Percentiles rank a stretch among this genome's conserved stretches.
phyloP scores from a whole-genome alignment of 1,140 invertebrate species.

The Hyposmocoma kahamanoa region DNA sequence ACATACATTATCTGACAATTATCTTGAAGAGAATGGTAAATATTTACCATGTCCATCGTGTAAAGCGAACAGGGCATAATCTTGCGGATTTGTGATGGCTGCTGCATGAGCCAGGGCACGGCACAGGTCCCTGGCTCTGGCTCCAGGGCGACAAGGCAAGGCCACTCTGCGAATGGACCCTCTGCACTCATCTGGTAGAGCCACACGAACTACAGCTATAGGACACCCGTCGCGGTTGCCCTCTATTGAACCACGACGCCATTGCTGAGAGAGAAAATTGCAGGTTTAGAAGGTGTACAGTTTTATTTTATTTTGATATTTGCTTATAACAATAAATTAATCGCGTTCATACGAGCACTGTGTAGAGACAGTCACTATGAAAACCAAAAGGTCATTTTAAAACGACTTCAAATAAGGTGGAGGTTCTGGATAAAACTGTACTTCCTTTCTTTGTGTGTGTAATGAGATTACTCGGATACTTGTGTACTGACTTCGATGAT shows the following conservation, averaged over 20 bases:
- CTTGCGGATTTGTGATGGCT: slow-evolving; percentile 95
- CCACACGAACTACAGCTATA: slow-evolving; percentile 84
- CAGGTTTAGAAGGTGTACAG: neutral
- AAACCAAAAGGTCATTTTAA: too few species aligned
- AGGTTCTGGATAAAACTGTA: too few species aligned
- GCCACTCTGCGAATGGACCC: slow-evolving; percentile 93
- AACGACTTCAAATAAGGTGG: too few species aligned
- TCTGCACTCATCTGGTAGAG: slow-evolving; percentile 93
- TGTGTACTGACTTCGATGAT: too few species aligned
- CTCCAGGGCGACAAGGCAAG: slow-evolving; percentile 91
- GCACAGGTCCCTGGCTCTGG: slow-evolving; percentile 93
- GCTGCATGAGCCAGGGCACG: slow-evolving; percentile 94
- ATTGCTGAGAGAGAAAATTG: slow-evolving; percentile 40
- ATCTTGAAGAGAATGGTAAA: neutral
- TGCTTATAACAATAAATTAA: neutral
- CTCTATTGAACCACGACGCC: slow-evolving; percentile 59
- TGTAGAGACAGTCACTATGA: too few species aligned
- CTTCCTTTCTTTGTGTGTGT: too few species aligned
- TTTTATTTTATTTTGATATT: neutral
- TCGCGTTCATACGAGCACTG: too few species aligned
- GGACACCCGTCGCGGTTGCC: slow-evolving; percentile 21
- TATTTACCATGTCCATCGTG: slow-evolving; percentile 89
- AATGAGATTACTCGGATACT: too few species aligned
- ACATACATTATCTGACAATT: too few species aligned
- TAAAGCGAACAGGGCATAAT: slow-evolving; percentile 94